Base-by-base conservation (phyloP, 2,888 invertebrate genomes). In the Diadegma fenestrale region DNA sequence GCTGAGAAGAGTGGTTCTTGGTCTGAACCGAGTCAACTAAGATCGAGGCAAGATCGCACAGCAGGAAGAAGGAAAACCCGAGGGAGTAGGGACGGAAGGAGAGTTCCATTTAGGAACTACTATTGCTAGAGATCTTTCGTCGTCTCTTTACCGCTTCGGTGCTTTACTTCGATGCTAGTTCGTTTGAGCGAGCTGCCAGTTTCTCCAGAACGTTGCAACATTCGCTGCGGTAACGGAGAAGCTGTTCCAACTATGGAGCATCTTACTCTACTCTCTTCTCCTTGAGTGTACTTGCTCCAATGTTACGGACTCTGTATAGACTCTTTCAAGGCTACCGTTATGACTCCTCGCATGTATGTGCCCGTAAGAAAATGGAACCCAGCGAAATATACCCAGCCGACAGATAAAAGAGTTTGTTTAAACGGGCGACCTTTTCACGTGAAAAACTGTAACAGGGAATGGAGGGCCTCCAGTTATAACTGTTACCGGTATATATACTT, bases 1-100 rank as follows among this genome's bases (percentile, higher is more conserved):
- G 22, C 33, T 48, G 76, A 76, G 48, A 63, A 22, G 5, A 30
- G n/a, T 30, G 37, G 66, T 17, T 22, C 48, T 37, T 17, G 45
- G 75, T 64, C 33, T 37, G 80, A 80, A 84, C 76, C 58, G 66
- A 77, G 84, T 84, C 80, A 80, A 76, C 84, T 71, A 63, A 84
- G 76, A 80, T 80, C 71, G 76, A 41, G 72, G 19, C 48, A 58
- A 66, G 71, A 84, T 80, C 71, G 61, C 66, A 77, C 80, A 51
- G 41, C n/a, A 54, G 8, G 37, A 72, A 33, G 14, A 33, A 58
- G 37, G 14, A 37, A 37, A 54, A 22, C 14, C 0, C 22, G 1
- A 54, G 6, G 51, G n/a, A 41, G 10, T 26, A 54, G 54, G 26
- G 17, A 6, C 5, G 26, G 37, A 54, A 48, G 37, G 33, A 75